phyloP scores from a whole-genome alignment of 2,797 vertebrate genomes.

The Anableps anableps region DNA sequence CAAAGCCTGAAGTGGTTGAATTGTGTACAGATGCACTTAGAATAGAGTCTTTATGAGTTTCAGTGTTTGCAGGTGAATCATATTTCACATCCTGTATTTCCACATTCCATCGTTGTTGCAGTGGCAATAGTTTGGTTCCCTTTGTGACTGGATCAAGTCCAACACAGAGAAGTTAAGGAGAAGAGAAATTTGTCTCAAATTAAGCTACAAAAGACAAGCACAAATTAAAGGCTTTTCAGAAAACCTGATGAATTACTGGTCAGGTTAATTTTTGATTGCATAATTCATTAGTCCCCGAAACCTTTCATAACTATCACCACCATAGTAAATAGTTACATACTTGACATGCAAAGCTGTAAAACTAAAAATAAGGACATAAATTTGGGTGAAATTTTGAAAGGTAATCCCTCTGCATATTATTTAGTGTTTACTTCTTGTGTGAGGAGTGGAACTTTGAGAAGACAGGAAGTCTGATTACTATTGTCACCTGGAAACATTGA shows the following conservation, averaged over 20 bases:
- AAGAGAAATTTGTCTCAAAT: background rate
- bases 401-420: background rate
- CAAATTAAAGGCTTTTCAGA: background rate
- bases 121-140: constrained; percentile 19
- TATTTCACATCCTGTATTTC: constrained; percentile 60
- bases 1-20: background rate
- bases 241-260: background rate
- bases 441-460: constrained; percentile 1
- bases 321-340: background rate
- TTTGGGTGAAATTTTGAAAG: background rate
- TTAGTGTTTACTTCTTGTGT: background rate
- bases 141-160: background rate
- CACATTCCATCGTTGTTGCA: constrained; percentile 65
- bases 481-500: constrained; percentile 33
- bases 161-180: background rate
- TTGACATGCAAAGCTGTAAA: background rate
- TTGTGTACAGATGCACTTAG: constrained; percentile 14
- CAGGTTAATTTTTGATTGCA: background rate
- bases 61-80: constrained; percentile 54
- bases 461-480: constrained; percentile 4
- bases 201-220: background rate
- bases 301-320: background rate
- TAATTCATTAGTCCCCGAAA: background rate
- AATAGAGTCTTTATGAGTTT: constrained; percentile 12
- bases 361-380: background rate